phyloP scores from a whole-genome alignment of 2,888 invertebrate genomes.

The Pyrrhia umbra region DNA sequence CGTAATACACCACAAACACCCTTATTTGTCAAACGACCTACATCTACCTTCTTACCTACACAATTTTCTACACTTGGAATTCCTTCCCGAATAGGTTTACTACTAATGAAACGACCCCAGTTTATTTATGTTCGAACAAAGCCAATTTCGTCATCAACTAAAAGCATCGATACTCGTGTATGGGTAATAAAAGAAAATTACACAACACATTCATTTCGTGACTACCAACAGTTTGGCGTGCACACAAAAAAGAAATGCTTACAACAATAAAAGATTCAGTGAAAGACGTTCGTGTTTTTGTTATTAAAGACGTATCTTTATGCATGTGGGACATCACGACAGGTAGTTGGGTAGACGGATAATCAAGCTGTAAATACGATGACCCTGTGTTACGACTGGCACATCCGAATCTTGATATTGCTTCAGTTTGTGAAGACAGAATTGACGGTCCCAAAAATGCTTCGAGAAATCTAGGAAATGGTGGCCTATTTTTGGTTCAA shows the following conservation, averaged over 20 bases:
- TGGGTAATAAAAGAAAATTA: slow-evolving; percentile 70
- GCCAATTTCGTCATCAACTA: slow-evolving; percentile 67
- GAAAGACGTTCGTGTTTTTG: slow-evolving; percentile 56
- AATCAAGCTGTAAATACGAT: slow-evolving; percentile 39
- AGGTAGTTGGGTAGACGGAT: slow-evolving; percentile 30
- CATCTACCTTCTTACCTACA: slow-evolving; percentile 32
- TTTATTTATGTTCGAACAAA: slow-evolving; percentile 66
- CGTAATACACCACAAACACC: slow-evolving; percentile 36
- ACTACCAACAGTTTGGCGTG: slow-evolving; percentile 62
- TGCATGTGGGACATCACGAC: slow-evolving; percentile 49
- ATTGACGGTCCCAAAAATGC: slow-evolving; percentile 3
- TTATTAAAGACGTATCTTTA: slow-evolving; percentile 55
- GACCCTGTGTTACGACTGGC: slow-evolving; percentile 10
- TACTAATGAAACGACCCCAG: slow-evolving; percentile 61
- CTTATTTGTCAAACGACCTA: slow-evolving; percentile 42
- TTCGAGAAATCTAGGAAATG: neutral
- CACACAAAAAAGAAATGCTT: slow-evolving; percentile 59
- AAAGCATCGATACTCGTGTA: slow-evolving; percentile 66
- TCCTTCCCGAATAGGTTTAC: slow-evolving; percentile 58
- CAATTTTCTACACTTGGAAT: slow-evolving; percentile 49
- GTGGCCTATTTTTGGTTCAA: too few relatives aligned
- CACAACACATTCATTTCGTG: slow-evolving; percentile 67
- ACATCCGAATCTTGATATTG: neutral
- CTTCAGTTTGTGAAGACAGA: neutral
- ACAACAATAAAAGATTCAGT: slow-evolving; percentile 58